These are phyloP conservation scores for Sphaerophoria taeniata DNA, from an alignment of 2,888 invertebrate genomes.

Conservation along the genomic window DNA sequence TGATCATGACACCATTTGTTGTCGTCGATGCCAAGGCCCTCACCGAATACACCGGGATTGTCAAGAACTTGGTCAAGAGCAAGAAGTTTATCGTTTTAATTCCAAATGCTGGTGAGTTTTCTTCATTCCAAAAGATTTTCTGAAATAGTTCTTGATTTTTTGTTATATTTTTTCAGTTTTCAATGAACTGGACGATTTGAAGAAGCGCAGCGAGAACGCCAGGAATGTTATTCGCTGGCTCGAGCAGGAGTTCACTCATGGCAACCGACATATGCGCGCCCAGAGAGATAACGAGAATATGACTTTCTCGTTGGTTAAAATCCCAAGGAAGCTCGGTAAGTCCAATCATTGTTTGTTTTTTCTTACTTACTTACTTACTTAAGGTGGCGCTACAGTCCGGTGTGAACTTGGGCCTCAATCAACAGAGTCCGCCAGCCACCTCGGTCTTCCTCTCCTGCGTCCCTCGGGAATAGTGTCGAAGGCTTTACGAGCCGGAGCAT, in stretches of 20 bases:
- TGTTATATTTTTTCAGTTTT: slow-evolving; percentile 87
- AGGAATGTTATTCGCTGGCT: slow-evolving; percentile 97
- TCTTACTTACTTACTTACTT: background rate
- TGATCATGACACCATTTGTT: slow-evolving; percentile 90
- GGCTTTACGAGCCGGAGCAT: too few species aligned
- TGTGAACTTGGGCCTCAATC: too few species aligned
- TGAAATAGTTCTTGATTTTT: background rate
- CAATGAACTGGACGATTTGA: slow-evolving; percentile 93
- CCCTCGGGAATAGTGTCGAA: too few species aligned
- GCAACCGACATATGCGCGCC: slow-evolving; percentile 93
- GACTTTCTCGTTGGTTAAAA: slow-evolving; percentile 88
- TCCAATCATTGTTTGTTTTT: slow-evolving; percentile 62
- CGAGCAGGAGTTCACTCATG: slow-evolving; percentile 92
- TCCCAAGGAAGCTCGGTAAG: slow-evolving; percentile 90
- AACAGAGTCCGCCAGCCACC: too few species aligned
- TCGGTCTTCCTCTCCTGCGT: too few species aligned
- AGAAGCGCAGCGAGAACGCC: slow-evolving; percentile 92
- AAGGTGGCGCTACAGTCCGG: too few species aligned
- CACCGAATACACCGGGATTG: slow-evolving; percentile 89
- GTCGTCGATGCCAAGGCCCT: slow-evolving; percentile 94
- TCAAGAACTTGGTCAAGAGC: slow-evolving; percentile 92
- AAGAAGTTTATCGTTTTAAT: slow-evolving; percentile 94
- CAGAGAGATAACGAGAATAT: slow-evolving; percentile 93
- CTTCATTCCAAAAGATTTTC: slow-evolving; percentile 53
- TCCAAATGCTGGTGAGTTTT: slow-evolving; percentile 91